Percentiles rank a stretch among this genome's conserved stretches.
These are phyloP conservation scores for Linepithema humile DNA, from an alignment of 1,140 invertebrate genomes.

Conservation along the genomic window DNA sequence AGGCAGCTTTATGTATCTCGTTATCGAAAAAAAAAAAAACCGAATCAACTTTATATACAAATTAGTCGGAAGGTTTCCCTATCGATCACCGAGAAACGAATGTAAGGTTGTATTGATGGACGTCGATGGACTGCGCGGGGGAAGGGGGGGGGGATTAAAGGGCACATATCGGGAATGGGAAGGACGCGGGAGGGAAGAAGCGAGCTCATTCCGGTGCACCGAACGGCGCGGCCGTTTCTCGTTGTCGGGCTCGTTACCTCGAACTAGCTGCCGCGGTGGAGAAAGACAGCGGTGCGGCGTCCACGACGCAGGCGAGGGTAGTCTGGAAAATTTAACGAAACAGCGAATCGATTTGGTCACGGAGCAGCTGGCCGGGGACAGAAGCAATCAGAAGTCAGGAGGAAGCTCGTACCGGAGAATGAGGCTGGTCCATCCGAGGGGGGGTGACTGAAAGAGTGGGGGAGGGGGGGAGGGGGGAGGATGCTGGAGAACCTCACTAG, in stretches of 20 bases:
- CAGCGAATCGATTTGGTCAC: conserved; percentile 77
- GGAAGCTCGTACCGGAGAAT: conserved; percentile 60
- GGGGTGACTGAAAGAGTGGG: conserved; percentile 15
- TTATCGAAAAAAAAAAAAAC: neutral
- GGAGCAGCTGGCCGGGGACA: conserved; percentile 76
- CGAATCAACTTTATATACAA: neutral
- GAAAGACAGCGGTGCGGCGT: conserved; percentile 32
- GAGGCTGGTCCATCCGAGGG: conserved; percentile 44
- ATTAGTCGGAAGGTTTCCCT: too few species aligned
- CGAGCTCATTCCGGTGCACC: neutral
- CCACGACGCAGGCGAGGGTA: conserved; percentile 42
- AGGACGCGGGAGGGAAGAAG: neutral
- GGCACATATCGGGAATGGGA: neutral
- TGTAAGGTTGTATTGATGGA: neutral
- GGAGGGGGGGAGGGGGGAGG: neutral
- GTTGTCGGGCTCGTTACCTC: conserved; percentile 56
- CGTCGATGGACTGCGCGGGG: neutral
- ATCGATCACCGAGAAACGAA: too few species aligned
- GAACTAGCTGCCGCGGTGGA: conserved; percentile 52
- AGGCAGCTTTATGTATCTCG: conserved; percentile 1
- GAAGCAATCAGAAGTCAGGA: conserved; percentile 79
- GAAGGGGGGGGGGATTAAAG: neutral
- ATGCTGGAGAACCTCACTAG: too few species aligned
- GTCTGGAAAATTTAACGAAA: conserved; percentile 73
- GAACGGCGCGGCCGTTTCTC: conserved; percentile 28